Evolutionary conservation across 2,888 invertebrate species (phyloP).

Genomic region (Tachina fera): DNA sequence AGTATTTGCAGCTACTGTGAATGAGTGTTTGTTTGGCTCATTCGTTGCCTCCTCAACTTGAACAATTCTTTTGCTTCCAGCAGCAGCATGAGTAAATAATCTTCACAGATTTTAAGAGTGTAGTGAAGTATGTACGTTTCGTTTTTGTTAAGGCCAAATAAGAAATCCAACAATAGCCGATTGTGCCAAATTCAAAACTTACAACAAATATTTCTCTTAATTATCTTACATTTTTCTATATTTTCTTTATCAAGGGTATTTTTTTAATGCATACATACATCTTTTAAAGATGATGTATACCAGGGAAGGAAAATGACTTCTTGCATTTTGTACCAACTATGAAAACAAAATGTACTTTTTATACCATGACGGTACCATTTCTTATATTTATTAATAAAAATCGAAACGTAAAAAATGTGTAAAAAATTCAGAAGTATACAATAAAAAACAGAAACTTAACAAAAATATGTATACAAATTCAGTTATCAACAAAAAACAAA

Average conservation of each 20-base stretch:
- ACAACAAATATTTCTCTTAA: conserved; percentile 50
- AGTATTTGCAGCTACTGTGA: conserved; percentile 22
- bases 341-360: too few species aligned
- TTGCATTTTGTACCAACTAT: too few species aligned
- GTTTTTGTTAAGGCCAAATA: conserved; percentile 35
- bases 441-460: too few species aligned
- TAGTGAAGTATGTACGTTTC: conserved; percentile 26
- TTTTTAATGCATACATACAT: neutral
- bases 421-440: too few species aligned
- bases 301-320: too few species aligned
- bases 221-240: conserved; percentile 20
- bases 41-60: conserved; percentile 13
- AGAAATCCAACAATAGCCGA: conserved; percentile 34
- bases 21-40: conserved; percentile 24
- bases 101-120: conserved; percentile 29
- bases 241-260: conserved; percentile 23
- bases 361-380: too few species aligned
- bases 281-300: neutral
- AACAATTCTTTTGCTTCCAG: conserved; percentile 31
- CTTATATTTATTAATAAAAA: too few species aligned
- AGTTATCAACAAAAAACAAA: too few species aligned
- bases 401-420: too few species aligned
- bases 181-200: conserved; percentile 57
- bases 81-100: conserved; percentile 44
- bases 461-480: too few species aligned